Base-by-base conservation (phyloP, 2,113 vertebrate species). In the Penelope pileata region DNA sequence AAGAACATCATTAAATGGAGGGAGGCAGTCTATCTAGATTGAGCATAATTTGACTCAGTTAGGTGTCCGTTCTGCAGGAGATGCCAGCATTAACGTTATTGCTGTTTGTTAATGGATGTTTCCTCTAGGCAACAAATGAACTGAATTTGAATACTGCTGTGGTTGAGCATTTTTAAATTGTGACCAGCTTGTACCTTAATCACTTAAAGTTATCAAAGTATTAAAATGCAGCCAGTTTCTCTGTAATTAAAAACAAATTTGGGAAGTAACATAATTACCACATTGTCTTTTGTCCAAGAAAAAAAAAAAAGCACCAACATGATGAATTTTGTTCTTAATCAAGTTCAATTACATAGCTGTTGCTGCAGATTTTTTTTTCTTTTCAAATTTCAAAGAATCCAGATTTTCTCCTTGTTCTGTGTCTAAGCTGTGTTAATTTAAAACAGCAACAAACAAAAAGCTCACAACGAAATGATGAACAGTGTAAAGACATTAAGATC, bases 131-230 rank as follows among this genome's bases (percentile, higher is more conserved):
- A 95, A 60, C 42, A 76, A 72, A 94, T 87, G 86, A 92, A 75
- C 73, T 94, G 80, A 91, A 95, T 96, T 95, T 96, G 96, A 97
- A 94, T 97, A 87, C 27, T 92, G 79, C 69, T 90, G 62, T 80
- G 54, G 75, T 13, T 84, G 72, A 95, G 67, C 74, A 54, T 92
- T 95, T 97, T 90, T 45, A 79, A 89, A 78, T 72, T 90, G 74
- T 60, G 54, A 76, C 64, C 54, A 88, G 51, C 62, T 10, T 87
- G 56, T 51, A 92, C 74, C 58, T 95, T 91, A 48, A 62, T 91
- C 30, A 64, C 29, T 82, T 74, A 38, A 68, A 82, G 27, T 91
- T 91, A 76, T 34, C 53, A 43, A 17, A 93, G 40, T 94, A 82
- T 88, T 90, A 81, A 77, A 86, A 69, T 76, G 53, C 19, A 85